Evolutionary conservation across 2,888 invertebrate species (phyloP).

Genomic region (Lasioglossum malachurum): DNA sequence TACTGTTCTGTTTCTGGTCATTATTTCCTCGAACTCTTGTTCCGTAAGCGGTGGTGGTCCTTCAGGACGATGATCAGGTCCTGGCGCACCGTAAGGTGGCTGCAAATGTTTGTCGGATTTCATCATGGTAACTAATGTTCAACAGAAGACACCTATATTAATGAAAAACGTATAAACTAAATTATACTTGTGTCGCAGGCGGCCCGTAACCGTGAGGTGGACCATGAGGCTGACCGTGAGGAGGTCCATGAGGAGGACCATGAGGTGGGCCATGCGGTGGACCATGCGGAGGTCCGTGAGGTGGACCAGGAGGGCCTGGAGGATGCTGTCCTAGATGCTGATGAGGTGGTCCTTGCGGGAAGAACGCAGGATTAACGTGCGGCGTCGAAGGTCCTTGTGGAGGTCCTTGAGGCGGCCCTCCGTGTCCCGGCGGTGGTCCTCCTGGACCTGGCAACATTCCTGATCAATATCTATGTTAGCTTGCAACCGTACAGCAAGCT

Average conservation of each 20-base stretch:
- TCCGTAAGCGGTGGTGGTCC: conserved; percentile 91
- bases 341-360: conserved; percentile 90
- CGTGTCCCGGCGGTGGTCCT: conserved; percentile 86
- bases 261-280: conserved; percentile 89
- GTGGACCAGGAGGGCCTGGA: conserved; percentile 88
- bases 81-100: conserved; percentile 88
- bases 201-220: conserved; percentile 87
- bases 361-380: conserved; percentile 98
- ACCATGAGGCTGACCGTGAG: conserved; percentile 88
- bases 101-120: conserved; percentile 55
- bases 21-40: conserved; percentile 99
- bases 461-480: conserved; percentile 69
- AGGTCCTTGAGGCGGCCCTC: conserved; percentile 87
- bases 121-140: background rate
- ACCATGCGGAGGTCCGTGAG: conserved; percentile 89
- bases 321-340: conserved; percentile 87
- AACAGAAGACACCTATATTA: background rate
- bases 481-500: conserved; percentile 48
- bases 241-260: conserved; percentile 89
- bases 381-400: conserved; percentile 89
- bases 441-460: conserved; percentile 83
- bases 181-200: conserved; percentile 82
- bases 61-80: conserved; percentile 85
- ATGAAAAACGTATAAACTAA: background rate
- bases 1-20: conserved; percentile 98